Evolutionary conservation across 92 coral and sea anemone genomes (phyloP).

Genomic region (Actinostola sp.): DNA sequence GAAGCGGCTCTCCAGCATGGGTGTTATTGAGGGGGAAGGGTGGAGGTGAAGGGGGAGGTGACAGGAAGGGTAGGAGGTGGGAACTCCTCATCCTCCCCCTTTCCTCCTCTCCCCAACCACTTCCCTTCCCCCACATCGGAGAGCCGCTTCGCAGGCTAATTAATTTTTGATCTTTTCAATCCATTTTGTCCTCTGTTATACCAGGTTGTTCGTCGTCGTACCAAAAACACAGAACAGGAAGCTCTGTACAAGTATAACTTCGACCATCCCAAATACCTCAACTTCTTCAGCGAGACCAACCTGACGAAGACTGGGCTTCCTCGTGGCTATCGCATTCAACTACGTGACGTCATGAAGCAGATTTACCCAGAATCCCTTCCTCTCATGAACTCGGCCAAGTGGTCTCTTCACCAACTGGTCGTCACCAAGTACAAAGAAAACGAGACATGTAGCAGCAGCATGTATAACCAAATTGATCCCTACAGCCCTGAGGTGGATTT

Average conservation of each 20-base stretch:
- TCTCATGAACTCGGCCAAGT: slow-evolving; percentile 50
- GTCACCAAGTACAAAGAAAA: slow-evolving; percentile 70
- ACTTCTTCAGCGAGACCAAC: slow-evolving; percentile 57
- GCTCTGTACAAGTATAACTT: slow-evolving; percentile 71
- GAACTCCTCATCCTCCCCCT: too few species aligned
- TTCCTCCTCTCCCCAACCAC: too few species aligned
- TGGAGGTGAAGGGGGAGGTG: too few species aligned
- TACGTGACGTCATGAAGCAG: slow-evolving; percentile 65
- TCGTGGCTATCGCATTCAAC: slow-evolving; percentile 74
- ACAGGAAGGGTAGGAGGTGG: too few species aligned
- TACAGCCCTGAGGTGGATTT: slow-evolving; percentile 70
- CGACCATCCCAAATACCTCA: slow-evolving; percentile 66
- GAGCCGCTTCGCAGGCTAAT: neutral
- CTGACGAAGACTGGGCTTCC: slow-evolving; percentile 52
- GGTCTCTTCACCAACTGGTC: slow-evolving; percentile 65
- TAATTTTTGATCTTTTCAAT: neutral
- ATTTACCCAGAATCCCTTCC: slow-evolving; percentile 70
- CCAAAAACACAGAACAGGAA: slow-evolving; percentile 62
- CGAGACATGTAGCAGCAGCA: slow-evolving; percentile 62
- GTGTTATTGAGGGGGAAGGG: too few species aligned
- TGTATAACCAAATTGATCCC: slow-evolving; percentile 73
- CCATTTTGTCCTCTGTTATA: too few species aligned
- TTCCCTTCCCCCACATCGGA: too few species aligned
- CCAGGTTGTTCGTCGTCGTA: slow-evolving; percentile 45
- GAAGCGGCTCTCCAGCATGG: too few species aligned